A percentile compares a stretch with the other conserved stretches of the same genome.
phyloP scores from a whole-genome alignment of 2,797 vertebrate species.

The Toxotes lorentzi region DNA sequence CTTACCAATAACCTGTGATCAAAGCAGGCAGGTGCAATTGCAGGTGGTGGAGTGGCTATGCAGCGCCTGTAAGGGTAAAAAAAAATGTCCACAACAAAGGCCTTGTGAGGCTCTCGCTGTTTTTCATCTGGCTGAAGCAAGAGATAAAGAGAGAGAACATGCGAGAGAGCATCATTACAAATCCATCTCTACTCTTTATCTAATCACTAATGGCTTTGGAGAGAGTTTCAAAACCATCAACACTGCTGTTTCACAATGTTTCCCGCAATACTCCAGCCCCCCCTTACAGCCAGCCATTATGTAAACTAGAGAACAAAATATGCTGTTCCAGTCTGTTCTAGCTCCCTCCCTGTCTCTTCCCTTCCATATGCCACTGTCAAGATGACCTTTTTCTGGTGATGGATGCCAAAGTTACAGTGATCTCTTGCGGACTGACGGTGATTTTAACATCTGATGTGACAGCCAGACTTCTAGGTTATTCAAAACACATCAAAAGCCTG shows the following conservation, averaged over 20 bases:
- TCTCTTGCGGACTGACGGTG: conserved; percentile 38
- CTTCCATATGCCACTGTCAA: conserved; percentile 38
- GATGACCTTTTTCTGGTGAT: conserved; percentile 56
- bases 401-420: conserved; percentile 54
- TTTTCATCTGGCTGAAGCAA: conserved; percentile 72
- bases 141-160: conserved; percentile 56
- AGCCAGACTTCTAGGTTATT: conserved; percentile 36
- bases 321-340: conserved; percentile 32
- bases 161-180: conserved; percentile 73
- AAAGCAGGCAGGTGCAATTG: conserved; percentile 67
- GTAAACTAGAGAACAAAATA: conserved; percentile 65
- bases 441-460: conserved; percentile 63
- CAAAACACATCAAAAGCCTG: conserved; percentile 33
- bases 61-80: conserved; percentile 38
- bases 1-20: conserved; percentile 57
- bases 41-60: conserved; percentile 57
- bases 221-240: conserved; percentile 71
- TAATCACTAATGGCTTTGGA: conserved; percentile 80
- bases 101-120: conserved; percentile 43
- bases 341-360: conserved; percentile 18
- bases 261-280: conserved; percentile 32
- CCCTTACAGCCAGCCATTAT: conserved; percentile 61
- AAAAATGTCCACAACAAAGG: conserved; percentile 71
- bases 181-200: conserved; percentile 76
- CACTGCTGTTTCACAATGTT: conserved; percentile 57